Evolutionary conservation across 2,888 invertebrate genomes (phyloP).

Genomic region (Andrena flavipes): DNA sequence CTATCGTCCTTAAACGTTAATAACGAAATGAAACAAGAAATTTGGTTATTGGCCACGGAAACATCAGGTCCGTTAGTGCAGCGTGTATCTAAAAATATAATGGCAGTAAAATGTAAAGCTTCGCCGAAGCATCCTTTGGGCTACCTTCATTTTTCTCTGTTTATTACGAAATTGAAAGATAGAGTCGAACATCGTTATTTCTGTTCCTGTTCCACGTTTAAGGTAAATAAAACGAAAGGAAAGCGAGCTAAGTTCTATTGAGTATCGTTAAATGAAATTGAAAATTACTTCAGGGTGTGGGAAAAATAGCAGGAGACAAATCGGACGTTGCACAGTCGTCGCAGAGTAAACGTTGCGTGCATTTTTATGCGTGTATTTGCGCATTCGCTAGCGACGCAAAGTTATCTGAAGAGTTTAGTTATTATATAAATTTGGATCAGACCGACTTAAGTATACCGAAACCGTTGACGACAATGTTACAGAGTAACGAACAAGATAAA

Average conservation of each 20-base stretch:
- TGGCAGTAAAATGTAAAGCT: slow-evolving; percentile 90
- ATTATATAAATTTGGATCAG: slow-evolving; percentile 86
- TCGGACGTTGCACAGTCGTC: slow-evolving; percentile 65
- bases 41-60: slow-evolving; percentile 87
- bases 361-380: slow-evolving; percentile 90
- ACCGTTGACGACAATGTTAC: slow-evolving; percentile 71
- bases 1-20: slow-evolving; percentile 87
- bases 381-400: slow-evolving; percentile 89
- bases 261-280: slow-evolving; percentile 3
- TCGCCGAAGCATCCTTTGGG: slow-evolving; percentile 89
- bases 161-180: slow-evolving; percentile 85
- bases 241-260: not conserved
- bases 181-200: slow-evolving; percentile 86
- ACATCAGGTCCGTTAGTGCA: slow-evolving; percentile 89
- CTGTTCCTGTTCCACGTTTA: slow-evolving; percentile 87
- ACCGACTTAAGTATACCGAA: slow-evolving; percentile 75
- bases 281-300: slow-evolving; percentile 62
- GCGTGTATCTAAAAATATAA: slow-evolving; percentile 89
- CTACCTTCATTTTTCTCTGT: slow-evolving; percentile 89
- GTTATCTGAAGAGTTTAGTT: slow-evolving; percentile 88
- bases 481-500: slow-evolving; percentile 77
- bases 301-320: slow-evolving; percentile 74
- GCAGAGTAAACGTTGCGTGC: slow-evolving; percentile 87
- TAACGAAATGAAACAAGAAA: slow-evolving; percentile 87
- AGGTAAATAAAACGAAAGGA: slow-evolving; percentile 79